phyloP scores from a whole-genome alignment of 2,888 invertebrate genomes.

The Agriopis aurantiaria region DNA sequence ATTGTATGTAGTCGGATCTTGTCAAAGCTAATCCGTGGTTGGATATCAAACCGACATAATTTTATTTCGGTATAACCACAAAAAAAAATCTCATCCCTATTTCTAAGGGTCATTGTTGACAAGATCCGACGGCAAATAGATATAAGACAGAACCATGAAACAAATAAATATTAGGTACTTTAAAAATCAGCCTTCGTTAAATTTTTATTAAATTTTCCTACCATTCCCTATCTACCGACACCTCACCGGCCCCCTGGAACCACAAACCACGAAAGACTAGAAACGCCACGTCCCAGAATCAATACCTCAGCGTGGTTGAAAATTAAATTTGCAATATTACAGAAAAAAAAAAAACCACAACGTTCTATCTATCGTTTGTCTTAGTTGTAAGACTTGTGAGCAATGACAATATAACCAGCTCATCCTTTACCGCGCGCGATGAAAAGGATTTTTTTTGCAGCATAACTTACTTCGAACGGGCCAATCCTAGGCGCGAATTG shows the following conservation, averaged over 20 bases:
- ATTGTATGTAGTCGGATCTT: conserved; percentile 20
- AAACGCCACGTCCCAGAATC: conserved; percentile 24
- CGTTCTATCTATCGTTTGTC: no score
- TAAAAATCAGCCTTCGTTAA: conserved; percentile 79
- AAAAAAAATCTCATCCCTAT: background rate
- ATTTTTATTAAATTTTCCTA: conserved; percentile 62
- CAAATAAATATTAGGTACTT: conserved; percentile 61
- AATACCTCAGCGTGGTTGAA: no score
- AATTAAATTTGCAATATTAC: no score
- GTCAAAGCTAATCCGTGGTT: background rate
- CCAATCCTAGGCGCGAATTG: no score
- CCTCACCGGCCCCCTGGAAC: conserved; percentile 43
- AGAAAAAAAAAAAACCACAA: no score
- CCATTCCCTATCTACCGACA: conserved; percentile 61
- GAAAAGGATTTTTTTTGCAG: no score
- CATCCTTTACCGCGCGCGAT: no score
- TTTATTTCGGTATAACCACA: background rate
- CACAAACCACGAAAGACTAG: conserved; percentile 51
- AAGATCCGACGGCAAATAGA: conserved; percentile 33
- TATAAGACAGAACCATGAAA: conserved; percentile 43
- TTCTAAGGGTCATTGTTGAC: background rate
- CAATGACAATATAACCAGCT: no score
- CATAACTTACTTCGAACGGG: no score
- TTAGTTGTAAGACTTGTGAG: no score
- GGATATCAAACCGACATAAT: background rate